A percentile compares a stretch with the other conserved stretches of the same genome.
phyloP scores from a whole-genome alignment of 2,888 invertebrate genomes.

The Plemyria rubiginata region DNA sequence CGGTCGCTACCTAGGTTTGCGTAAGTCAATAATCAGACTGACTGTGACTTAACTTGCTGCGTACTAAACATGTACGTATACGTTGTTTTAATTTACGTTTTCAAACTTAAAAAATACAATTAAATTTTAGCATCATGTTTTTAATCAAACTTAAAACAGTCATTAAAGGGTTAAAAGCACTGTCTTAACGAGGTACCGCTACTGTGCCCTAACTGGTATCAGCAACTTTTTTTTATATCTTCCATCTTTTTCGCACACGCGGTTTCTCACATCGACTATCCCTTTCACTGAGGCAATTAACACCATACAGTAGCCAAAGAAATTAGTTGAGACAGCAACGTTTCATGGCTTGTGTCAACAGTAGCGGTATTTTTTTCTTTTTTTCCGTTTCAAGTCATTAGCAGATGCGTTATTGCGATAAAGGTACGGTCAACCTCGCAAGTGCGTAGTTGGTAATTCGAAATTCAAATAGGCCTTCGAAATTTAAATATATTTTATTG shows the following conservation, averaged over 20 bases:
- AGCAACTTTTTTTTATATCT: slow-evolving; percentile 65
- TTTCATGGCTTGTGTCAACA: slow-evolving; percentile 69
- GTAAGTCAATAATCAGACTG: too few relatives aligned
- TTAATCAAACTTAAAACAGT: slow-evolving; percentile 61
- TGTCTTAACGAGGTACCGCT: slow-evolving; percentile 66
- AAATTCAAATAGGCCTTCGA: background rate
- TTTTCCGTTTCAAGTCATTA: slow-evolving; percentile 53
- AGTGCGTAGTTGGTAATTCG: background rate
- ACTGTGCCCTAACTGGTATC: slow-evolving; percentile 49
- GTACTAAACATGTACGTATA: too few relatives aligned
- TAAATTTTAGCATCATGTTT: slow-evolving; percentile 50
- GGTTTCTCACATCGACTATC: slow-evolving; percentile 41
- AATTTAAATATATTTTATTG: background rate
- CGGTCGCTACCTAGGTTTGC: too few relatives aligned
- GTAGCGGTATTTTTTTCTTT: slow-evolving; percentile 48
- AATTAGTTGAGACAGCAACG: slow-evolving; percentile 75
- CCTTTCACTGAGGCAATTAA: slow-evolving; percentile 69
- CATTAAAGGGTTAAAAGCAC: slow-evolving; percentile 74
- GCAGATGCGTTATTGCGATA: slow-evolving; percentile 41
- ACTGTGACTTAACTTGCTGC: too few relatives aligned
- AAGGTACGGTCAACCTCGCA: slow-evolving; percentile 5
- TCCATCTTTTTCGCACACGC: slow-evolving; percentile 48
- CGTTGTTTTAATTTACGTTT: background rate
- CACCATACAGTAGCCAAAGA: slow-evolving; percentile 81
- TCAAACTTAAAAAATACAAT: slow-evolving; percentile 54